phyloP scores from a whole-genome alignment of 2,888 invertebrate genomes.

The Allolobophora icterica region DNA sequence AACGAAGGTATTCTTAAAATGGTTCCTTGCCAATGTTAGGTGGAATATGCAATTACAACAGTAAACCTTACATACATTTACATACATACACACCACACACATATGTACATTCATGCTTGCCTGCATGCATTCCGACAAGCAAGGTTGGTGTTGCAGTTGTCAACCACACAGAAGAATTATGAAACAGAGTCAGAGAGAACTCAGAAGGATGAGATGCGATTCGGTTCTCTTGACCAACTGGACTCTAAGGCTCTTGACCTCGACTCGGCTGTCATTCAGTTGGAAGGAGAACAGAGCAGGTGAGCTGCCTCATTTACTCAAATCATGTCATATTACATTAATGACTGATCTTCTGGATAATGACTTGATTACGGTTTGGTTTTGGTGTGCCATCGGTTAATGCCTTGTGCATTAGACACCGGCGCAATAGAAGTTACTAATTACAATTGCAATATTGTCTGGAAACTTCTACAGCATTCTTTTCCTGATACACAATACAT shows the following conservation, averaged over 20 bases:
- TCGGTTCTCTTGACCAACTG: constrained; percentile 4
- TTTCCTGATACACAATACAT: not conserved
- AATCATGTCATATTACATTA: no score
- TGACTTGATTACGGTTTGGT: no score
- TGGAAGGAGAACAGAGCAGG: constrained; percentile 88
- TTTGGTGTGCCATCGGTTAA: no score
- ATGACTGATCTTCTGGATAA: no score
- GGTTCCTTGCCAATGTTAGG: no score
- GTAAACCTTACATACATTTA: not conserved
- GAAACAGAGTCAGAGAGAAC: not conserved
- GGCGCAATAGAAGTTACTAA: no score
- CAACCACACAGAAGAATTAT: not conserved
- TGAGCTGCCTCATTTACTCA: constrained; percentile 66
- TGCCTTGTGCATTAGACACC: no score
- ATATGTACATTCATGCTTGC: not conserved
- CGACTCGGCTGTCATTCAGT: constrained; percentile 81
- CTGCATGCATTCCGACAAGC: no score
- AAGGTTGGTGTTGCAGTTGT: constrained; percentile 20
- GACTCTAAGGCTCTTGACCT: constrained; percentile 69
- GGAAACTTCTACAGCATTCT: not conserved
- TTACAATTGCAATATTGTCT: no score
- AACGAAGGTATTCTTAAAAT: no score
- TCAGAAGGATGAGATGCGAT: not conserved
- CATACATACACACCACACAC: no score
- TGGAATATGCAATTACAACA: no score